These are phyloP conservation scores for Caenorhabditis drosophilae DNA, from an alignment of 2,888 invertebrate genomes.

Conservation along the genomic window DNA sequence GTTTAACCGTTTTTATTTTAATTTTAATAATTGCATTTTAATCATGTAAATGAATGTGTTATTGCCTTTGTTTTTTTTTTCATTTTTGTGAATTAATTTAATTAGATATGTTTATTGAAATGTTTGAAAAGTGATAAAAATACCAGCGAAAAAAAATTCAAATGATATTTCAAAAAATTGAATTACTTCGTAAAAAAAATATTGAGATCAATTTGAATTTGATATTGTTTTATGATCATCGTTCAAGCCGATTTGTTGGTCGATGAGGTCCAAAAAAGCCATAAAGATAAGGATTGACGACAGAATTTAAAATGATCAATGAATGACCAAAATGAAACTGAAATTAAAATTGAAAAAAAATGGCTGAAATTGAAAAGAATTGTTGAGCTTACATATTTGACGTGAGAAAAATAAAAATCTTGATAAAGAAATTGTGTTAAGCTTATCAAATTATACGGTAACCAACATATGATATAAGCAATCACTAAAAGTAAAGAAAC, in stretches of 20 bases:
- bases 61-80: no score
- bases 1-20: no score
- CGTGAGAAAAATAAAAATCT: slow-evolving; percentile 43
- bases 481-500: slow-evolving; percentile 63
- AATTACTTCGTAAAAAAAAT: no score
- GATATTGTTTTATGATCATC: no score
- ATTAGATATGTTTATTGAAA: no score
- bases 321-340: slow-evolving; percentile 64
- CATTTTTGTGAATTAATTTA: no score
- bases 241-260: slow-evolving; percentile 6
- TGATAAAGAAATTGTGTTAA: slow-evolving; percentile 61
- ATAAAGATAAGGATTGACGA: slow-evolving; percentile 67
- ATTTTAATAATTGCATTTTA: no score
- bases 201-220: no score
- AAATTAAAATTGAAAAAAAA: slow-evolving; percentile 8
- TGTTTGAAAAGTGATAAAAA: no score
- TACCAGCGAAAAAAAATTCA: no score
- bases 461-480: slow-evolving; percentile 67
- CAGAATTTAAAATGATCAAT: slow-evolving; percentile 67
- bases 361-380: background rate
- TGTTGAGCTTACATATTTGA: slow-evolving; percentile 26
- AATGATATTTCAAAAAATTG: no score
- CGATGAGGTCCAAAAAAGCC: slow-evolving; percentile 44
- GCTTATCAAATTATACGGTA: slow-evolving; percentile 65
- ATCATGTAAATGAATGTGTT: no score